Conservation (phyloP, 2,888 invertebrate species). For the Chrysolina oricalcia region DNA sequence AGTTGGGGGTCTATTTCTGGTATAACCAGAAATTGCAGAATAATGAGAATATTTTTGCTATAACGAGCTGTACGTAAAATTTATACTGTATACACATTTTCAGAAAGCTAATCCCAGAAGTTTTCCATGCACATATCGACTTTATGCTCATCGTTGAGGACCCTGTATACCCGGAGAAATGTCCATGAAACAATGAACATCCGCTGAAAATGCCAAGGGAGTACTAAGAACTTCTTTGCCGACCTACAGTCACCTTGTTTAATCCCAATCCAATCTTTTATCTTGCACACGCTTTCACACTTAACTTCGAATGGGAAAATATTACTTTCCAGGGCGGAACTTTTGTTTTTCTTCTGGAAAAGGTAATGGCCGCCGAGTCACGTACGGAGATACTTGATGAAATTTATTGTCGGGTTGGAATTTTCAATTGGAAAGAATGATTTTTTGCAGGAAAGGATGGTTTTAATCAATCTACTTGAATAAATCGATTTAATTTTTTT, state of each 20-base stretch:
- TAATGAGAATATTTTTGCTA: too few species aligned
- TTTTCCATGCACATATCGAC: too few species aligned
- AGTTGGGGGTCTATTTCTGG: too few species aligned
- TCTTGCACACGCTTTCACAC: conserved; percentile 71
- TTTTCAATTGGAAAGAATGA: background rate
- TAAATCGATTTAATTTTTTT: background rate
- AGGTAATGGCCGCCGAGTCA: conserved; percentile 56
- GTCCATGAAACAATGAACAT: conserved; percentile 61
- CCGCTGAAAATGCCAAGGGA: conserved; percentile 60
- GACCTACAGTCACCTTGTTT: conserved; percentile 67
- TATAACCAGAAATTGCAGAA: too few species aligned
- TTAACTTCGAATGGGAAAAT: conserved; percentile 69
- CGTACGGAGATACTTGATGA: conserved; percentile 54
- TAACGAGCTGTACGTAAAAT: too few species aligned
- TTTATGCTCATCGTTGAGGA: too few species aligned
- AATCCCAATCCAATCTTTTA: conserved; percentile 73
- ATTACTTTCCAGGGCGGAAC: conserved; percentile 65
- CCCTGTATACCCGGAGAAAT: conserved; percentile 7
- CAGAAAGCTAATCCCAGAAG: too few species aligned
- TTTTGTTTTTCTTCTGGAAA: conserved; percentile 60
- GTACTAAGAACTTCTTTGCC: conserved; percentile 57
- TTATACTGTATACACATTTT: too few species aligned
- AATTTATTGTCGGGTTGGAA: conserved; percentile 41
- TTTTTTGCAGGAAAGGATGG: background rate
- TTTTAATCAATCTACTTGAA: background rate